Evolutionary conservation across 2,888 invertebrate genomes (phyloP).

Genomic region (Ophioninae sp.): DNA sequence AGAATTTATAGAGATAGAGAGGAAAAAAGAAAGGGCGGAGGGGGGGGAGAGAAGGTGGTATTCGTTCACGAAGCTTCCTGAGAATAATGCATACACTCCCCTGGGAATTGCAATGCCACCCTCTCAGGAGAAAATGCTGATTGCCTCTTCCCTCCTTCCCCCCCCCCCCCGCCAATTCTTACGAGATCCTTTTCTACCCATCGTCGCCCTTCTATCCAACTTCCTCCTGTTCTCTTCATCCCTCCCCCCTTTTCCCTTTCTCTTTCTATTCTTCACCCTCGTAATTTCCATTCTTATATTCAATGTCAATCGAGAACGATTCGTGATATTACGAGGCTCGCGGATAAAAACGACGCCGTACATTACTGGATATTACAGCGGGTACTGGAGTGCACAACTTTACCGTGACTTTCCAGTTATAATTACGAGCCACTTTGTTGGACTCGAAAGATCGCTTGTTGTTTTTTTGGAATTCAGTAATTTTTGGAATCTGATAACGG

Average conservation of each 20-base stretch:
- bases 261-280: constrained; percentile 11
- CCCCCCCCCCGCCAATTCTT: background rate
- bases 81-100: constrained; percentile 70
- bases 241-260: too few relatives aligned
- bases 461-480: too few relatives aligned
- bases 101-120: constrained; percentile 62
- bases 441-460: too few relatives aligned
- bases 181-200: constrained; percentile 48
- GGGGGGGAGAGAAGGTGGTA: constrained; percentile 5
- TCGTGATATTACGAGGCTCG: constrained; percentile 36
- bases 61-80: constrained; percentile 66
- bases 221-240: background rate
- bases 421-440: too few relatives aligned
- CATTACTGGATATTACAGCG: background rate
- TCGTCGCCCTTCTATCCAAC: constrained; percentile 35
- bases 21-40: background rate
- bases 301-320: constrained; percentile 49
- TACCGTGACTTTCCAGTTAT: too few relatives aligned
- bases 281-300: constrained; percentile 49
- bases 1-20: constrained; percentile 47
- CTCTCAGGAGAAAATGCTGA: constrained; percentile 75
- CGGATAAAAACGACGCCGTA: constrained; percentile 9
- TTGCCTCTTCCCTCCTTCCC: constrained; percentile 64
- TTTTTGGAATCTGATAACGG: too few relatives aligned
- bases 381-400: background rate